Percentiles rank a stretch among this genome's conserved stretches.
These are phyloP conservation scores for Diadophis punctatus DNA, from an alignment of 2,113 vertebrate genomes.

Conservation along the genomic window DNA sequence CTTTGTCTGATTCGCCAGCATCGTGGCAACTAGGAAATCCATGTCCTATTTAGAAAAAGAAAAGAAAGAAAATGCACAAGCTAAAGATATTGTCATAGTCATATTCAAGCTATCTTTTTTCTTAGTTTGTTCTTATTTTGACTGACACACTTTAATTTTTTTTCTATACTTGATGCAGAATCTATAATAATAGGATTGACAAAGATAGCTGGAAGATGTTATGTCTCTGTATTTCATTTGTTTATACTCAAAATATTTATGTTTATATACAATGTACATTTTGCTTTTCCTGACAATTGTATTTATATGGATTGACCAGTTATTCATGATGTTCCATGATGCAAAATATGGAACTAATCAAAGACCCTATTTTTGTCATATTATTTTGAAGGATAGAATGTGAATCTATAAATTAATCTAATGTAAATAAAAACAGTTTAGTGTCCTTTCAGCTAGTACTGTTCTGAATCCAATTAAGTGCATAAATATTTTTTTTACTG, in stretches of 20 bases:
- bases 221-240: background rate
- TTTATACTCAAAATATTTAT: background rate
- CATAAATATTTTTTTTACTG: background rate
- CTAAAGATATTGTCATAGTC: background rate
- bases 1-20: slow-evolving; percentile 25
- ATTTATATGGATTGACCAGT: background rate
- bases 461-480: background rate
- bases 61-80: background rate
- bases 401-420: background rate
- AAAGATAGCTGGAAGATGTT: background rate
- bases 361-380: background rate
- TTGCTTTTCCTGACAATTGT: background rate
- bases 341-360: background rate
- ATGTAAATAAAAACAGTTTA: background rate
- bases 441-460: background rate
- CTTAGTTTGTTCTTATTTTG: background rate
- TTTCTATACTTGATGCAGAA: background rate
- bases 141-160: background rate
- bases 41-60: background rate
- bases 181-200: background rate
- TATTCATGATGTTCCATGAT: background rate
- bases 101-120: background rate
- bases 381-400: background rate
- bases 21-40: slow-evolving; percentile 9
- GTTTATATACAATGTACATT: background rate